Base-by-base conservation (phyloP, 2,888 invertebrate genomes). In the Eristalinus sepulchralis region DNA sequence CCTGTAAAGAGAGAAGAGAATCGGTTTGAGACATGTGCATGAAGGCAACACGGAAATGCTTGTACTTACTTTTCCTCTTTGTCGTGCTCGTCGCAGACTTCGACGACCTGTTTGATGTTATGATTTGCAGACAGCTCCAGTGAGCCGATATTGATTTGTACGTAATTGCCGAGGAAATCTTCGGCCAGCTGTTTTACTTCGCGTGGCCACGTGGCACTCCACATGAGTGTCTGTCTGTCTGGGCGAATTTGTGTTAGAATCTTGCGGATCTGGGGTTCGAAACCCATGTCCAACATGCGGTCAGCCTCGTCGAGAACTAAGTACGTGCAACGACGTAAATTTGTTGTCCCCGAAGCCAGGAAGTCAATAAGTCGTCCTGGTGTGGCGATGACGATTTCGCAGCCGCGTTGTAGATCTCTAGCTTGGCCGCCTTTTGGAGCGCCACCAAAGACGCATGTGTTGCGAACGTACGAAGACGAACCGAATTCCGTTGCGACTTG, bases 171-270 rank as follows among this genome's bases (percentile, higher is more conserved):
- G 59, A 99, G 94, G 93, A 98, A 99, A 92, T 99, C 99, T 90
- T 97, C 96, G 34, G 99, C 99, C 88, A 99, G 93, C 89, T 96
- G 96, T 89, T 96, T 95, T 0, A 99, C 98, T 94, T 99, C 99
- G 91, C 98, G 98, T 0, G 99, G 99, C 99, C 99, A 99, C 24
- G 99, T 99, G 0, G 99, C 99, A 88, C 98, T 98, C 98, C 98
- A 99, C 99, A 99, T 99, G 72, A 99, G 94, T 6, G 98, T 98
- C 93, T 99, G 99, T 90, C 99, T 94, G 91, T 98, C 98, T 62
- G 98, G 98, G 89, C 98, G 94, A 90, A 98, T 97, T 93, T 98
- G 98, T 91, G 97, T 97, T 88, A 98, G 95, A 90, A 98, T 98
- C 93, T 98, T 98, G 78, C 98, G 94, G 88, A 98, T 98, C 92